Conservation (phyloP, 2,113 vertebrate genomes). For the Takifugu flavidus region DNA sequence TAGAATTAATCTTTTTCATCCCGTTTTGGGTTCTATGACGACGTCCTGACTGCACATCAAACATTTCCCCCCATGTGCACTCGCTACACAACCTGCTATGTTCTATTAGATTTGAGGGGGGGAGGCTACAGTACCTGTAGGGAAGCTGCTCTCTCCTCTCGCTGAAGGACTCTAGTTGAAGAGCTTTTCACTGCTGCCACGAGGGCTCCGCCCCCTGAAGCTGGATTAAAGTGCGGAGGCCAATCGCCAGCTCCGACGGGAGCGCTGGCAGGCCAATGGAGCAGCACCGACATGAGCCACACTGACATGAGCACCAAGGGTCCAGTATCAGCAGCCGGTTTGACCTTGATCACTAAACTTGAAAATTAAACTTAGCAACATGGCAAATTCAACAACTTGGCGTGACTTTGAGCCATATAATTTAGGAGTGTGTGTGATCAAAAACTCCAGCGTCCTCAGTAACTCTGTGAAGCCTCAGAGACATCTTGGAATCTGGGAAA, state of each 20-base stretch:
- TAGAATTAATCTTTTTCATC: neutral
- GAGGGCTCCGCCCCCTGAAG: constrained; percentile 36
- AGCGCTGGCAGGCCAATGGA: constrained; percentile 39
- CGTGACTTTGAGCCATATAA: too few relatives aligned
- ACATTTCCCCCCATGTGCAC: too few relatives aligned
- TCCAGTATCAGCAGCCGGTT: constrained; percentile 33
- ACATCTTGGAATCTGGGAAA: too few relatives aligned
- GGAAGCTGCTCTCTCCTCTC: constrained; percentile 48
- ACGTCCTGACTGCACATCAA: neutral
- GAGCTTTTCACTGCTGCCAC: constrained; percentile 40
- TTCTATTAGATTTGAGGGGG: neutral
- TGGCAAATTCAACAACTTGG: too few relatives aligned
- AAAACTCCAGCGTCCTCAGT: too few relatives aligned
- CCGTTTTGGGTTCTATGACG: neutral
- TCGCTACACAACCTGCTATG: too few relatives aligned
- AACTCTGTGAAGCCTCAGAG: too few relatives aligned
- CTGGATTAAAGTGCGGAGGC: constrained; percentile 50
- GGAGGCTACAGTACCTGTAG: constrained; percentile 57
- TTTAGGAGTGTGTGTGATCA: too few relatives aligned
- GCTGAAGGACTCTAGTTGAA: constrained; percentile 31
- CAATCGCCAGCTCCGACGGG: constrained; percentile 44
- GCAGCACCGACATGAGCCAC: constrained; percentile 9
- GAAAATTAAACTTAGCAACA: too few relatives aligned
- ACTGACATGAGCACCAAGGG: constrained; percentile 5
- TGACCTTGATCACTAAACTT: constrained; percentile 39